These are phyloP conservation scores for Rhea americana DNA, from an alignment of 2,113 vertebrate genomes.

Conservation along the genomic window DNA sequence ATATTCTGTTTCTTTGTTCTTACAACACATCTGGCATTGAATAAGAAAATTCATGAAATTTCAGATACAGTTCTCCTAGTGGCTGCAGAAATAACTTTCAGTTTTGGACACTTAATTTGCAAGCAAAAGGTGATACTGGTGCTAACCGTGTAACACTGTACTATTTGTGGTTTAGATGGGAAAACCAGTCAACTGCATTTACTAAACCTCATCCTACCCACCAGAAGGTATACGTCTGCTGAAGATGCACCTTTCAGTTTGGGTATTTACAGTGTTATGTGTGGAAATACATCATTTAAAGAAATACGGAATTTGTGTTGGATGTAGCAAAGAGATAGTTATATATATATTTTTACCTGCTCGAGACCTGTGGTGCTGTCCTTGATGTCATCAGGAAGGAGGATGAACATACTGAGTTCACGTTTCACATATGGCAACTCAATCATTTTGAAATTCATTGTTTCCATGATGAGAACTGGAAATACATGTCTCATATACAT, in stretches of 20 bases:
- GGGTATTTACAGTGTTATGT: neutral
- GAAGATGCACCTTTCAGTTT: neutral
- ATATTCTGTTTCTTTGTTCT: neutral
- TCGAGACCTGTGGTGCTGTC: slow-evolving; percentile 78
- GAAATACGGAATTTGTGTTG: neutral
- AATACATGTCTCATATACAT: slow-evolving; percentile 77
- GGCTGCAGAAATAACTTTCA: neutral
- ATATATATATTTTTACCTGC: slow-evolving; percentile 73
- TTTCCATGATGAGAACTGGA: slow-evolving; percentile 65
- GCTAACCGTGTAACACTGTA: neutral
- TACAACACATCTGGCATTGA: neutral
- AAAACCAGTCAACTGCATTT: neutral
- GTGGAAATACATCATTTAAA: neutral
- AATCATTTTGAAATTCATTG: slow-evolving; percentile 75
- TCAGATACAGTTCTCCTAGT: neutral
- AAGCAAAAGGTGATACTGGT: neutral
- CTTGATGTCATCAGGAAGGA: slow-evolving; percentile 77
- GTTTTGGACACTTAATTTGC: neutral
- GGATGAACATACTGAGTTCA: slow-evolving; percentile 86
- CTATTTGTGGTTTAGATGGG: neutral
- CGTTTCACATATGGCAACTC: slow-evolving; percentile 81
- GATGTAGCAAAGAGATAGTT: neutral
- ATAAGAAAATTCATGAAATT: neutral
- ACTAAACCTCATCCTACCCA: neutral
- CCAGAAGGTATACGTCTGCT: neutral